phyloP scores from a whole-genome alignment of 2,888 invertebrate genomes.

The Branchinecta sandiegonensis region DNA sequence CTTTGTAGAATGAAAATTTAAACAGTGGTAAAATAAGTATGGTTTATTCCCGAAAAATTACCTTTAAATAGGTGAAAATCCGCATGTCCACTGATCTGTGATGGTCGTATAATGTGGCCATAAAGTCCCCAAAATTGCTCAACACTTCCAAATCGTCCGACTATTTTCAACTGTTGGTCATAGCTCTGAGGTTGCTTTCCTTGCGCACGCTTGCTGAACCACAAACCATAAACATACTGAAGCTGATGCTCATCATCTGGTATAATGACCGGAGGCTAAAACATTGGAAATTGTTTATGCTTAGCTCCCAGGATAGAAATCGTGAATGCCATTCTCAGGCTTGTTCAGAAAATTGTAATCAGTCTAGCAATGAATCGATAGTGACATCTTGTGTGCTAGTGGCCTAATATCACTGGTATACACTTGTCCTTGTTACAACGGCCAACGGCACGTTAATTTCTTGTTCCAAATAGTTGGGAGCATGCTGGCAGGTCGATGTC shows the following conservation, averaged over 20 bases:
- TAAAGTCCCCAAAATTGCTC: conserved; percentile 98
- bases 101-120: conserved; percentile 74
- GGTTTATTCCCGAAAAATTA: background rate
- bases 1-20: too few relatives aligned
- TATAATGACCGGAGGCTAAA: conserved; percentile 50
- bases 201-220: conserved; percentile 55
- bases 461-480: too few relatives aligned
- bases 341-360: too few relatives aligned
- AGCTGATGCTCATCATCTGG: conserved; percentile 75
- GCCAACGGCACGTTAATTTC: too few relatives aligned
- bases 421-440: too few relatives aligned
- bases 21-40: too few relatives aligned
- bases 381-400: too few relatives aligned
- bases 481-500: too few relatives aligned
- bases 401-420: too few relatives aligned
- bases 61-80: conserved; percentile 89
- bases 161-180: conserved; percentile 68
- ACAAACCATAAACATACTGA: conserved; percentile 84
- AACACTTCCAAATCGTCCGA: conserved; percentile 75
- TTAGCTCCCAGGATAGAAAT: too few relatives aligned
- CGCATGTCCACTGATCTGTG: conserved; percentile 74
- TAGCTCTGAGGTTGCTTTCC: conserved; percentile 47
- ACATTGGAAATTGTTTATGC: conserved; percentile 27
- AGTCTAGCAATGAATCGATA: too few relatives aligned
- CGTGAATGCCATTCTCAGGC: too few relatives aligned